Conservation (phyloP, 2,888 invertebrate species). For the Eucera pruinosa region DNA sequence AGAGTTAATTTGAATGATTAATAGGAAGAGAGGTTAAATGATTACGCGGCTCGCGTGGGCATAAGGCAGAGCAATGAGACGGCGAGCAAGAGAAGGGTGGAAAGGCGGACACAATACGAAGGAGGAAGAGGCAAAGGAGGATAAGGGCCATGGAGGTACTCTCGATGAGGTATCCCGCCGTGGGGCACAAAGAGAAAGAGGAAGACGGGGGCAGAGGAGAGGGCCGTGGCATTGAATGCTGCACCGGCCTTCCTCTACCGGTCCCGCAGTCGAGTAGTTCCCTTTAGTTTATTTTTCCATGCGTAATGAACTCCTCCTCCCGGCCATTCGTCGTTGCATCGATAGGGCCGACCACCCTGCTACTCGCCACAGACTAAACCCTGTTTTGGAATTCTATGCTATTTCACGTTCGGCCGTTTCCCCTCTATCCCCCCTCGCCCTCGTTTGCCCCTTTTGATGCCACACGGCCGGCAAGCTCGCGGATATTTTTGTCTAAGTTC, state of each 20-base stretch:
- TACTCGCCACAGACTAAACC: slow-evolving; percentile 61
- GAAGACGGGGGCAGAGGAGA: slow-evolving; percentile 50
- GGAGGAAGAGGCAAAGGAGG: slow-evolving; percentile 55
- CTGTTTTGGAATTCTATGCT: slow-evolving; percentile 63
- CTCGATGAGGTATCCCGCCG: slow-evolving; percentile 67
- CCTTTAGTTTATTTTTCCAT: slow-evolving; percentile 78
- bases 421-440: slow-evolving; percentile 28
- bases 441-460: slow-evolving; percentile 51
- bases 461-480: slow-evolving; percentile 30
- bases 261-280: slow-evolving; percentile 67
- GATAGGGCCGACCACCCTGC: slow-evolving; percentile 61
- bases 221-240: slow-evolving; percentile 70
- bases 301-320: slow-evolving; percentile 77
- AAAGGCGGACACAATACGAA: slow-evolving; percentile 62
- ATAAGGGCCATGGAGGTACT: slow-evolving; percentile 67
- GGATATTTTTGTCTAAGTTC: slow-evolving; percentile 50
- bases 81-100: slow-evolving; percentile 46
- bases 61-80: slow-evolving; percentile 38
- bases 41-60: slow-evolving; percentile 73
- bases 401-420: slow-evolving; percentile 45
- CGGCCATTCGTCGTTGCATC: slow-evolving; percentile 58
- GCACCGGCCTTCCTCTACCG: slow-evolving; percentile 55
- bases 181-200: slow-evolving; percentile 65
- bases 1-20: slow-evolving; percentile 79
- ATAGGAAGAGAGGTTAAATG: slow-evolving; percentile 76